phyloP scores from a whole-genome alignment of 2,113 vertebrate species.

The Cepphus grylle region DNA sequence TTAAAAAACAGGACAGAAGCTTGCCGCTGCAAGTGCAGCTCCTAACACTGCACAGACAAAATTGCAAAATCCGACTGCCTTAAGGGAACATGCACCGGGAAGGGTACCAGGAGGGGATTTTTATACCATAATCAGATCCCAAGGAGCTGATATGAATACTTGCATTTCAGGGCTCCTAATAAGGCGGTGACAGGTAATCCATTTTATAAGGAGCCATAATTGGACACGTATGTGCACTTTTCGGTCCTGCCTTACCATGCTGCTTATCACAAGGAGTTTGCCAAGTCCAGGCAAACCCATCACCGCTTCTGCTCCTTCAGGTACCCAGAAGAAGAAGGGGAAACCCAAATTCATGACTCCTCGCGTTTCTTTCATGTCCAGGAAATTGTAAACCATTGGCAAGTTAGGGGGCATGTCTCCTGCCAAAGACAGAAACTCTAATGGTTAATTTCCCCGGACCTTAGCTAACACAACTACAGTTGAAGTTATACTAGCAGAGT shows the following conservation, averaged over 20 bases:
- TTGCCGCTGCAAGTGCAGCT: neutral
- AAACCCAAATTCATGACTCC: neutral
- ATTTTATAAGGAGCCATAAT: neutral
- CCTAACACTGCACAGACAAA: fast-evolving
- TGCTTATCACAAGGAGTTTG: neutral
- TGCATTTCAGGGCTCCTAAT: neutral
- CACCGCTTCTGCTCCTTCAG: neutral
- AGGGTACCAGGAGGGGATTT: neutral
- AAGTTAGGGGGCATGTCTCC: neutral
- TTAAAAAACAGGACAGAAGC: neutral
- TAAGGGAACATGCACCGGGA: fast-evolving
- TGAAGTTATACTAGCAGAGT: neutral
- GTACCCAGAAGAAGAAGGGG: neutral
- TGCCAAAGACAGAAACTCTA: neutral
- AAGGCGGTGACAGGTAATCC: neutral
- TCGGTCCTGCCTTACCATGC: neutral
- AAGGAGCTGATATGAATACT: neutral
- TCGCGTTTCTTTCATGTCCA: neutral
- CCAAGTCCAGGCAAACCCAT: neutral
- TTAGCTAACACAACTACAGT: neutral
- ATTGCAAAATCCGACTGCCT: neutral
- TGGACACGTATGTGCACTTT: neutral
- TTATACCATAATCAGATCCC: neutral
- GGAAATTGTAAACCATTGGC: neutral
- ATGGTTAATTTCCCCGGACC: neutral